These are phyloP conservation scores for Patella vulgata DNA, from an alignment of 1,140 invertebrate genomes.

Conservation along the genomic window DNA sequence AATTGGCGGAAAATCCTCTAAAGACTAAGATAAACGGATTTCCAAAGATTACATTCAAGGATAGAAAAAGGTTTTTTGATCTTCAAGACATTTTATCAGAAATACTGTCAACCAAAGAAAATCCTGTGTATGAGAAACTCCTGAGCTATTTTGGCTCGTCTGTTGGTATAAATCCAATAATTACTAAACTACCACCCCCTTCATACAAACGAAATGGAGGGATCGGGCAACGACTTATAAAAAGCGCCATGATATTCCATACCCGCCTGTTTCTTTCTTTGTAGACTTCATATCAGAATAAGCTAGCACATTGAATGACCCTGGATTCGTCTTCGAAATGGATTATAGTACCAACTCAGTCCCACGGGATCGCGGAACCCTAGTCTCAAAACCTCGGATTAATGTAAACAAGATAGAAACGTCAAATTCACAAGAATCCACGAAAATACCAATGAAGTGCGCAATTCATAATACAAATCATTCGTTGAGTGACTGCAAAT, in stretches of 20 bases:
- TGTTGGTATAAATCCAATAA: conserved; percentile 23
- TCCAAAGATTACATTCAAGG: conserved; percentile 18
- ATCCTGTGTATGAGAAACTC: conserved; percentile 10
- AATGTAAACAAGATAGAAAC: not conserved
- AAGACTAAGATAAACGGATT: no score
- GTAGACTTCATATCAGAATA: conserved; percentile 24
- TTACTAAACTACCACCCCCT: conserved; percentile 28
- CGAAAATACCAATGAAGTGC: not conserved
- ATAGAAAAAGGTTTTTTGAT: conserved; percentile 23
- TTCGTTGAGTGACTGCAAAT: not conserved
- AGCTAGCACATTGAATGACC: conserved; percentile 22
- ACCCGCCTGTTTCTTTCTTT: conserved; percentile 34
- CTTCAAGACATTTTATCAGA: conserved; percentile 27
- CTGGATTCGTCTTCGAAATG: conserved; percentile 12
- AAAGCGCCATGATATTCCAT: conserved; percentile 8
- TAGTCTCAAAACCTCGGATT: not conserved
- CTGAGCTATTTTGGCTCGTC: conserved; percentile 34
- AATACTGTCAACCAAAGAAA: conserved; percentile 21
- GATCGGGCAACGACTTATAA: conserved; percentile 27
- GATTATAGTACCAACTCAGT: not conserved
- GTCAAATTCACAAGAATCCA: not conserved
- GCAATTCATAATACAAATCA: conserved; percentile 12
- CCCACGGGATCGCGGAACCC: not conserved
- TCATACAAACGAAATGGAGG: conserved; percentile 36
- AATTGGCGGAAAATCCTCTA: no score